phyloP scores from a whole-genome alignment of 2,888 invertebrate genomes.

The Oligia strigilis region DNA sequence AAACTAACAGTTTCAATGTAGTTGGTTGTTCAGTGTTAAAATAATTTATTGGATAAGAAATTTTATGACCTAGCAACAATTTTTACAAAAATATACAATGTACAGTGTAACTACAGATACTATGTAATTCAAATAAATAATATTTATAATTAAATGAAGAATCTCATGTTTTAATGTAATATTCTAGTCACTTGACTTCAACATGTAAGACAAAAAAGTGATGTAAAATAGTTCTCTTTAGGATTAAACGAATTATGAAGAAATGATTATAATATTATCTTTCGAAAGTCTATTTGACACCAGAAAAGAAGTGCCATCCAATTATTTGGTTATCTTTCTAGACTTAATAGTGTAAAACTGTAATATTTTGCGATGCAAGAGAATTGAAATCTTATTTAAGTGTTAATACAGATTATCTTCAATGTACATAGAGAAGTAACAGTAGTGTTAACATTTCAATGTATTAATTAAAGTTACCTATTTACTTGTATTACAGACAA shows the following conservation, averaged over 20 bases:
- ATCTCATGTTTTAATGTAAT: conserved; percentile 67
- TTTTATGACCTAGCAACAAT: conserved; percentile 61
- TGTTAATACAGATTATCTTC: conserved; percentile 80
- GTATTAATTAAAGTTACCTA: conserved; percentile 63
- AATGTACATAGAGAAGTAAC: conserved; percentile 75
- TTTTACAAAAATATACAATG: conserved; percentile 67
- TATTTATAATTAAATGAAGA: conserved; percentile 62
- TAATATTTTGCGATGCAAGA: conserved; percentile 90
- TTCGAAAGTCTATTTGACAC: conserved; percentile 71
- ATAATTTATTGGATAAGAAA: conserved; percentile 62
- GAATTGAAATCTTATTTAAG: conserved; percentile 89
- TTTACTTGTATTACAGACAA: conserved; percentile 56
- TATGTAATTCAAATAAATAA: conserved; percentile 61
- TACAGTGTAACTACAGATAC: conserved; percentile 64
- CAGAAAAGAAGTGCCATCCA: conserved; percentile 87
- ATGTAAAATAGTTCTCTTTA: conserved; percentile 83
- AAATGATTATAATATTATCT: conserved; percentile 58
- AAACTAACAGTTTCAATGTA: conserved; percentile 56
- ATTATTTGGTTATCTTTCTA: conserved; percentile 82
- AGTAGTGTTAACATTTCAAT: conserved; percentile 64
- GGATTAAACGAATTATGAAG: conserved; percentile 64
- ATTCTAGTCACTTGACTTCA: conserved; percentile 76
- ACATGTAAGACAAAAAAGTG: conserved; percentile 87
- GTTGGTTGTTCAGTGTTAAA: conserved; percentile 60
- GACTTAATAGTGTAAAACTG: conserved; percentile 80